These are phyloP conservation scores for Rhingia rostrata DNA, from an alignment of 2,888 invertebrate species.

Conservation along the genomic window DNA sequence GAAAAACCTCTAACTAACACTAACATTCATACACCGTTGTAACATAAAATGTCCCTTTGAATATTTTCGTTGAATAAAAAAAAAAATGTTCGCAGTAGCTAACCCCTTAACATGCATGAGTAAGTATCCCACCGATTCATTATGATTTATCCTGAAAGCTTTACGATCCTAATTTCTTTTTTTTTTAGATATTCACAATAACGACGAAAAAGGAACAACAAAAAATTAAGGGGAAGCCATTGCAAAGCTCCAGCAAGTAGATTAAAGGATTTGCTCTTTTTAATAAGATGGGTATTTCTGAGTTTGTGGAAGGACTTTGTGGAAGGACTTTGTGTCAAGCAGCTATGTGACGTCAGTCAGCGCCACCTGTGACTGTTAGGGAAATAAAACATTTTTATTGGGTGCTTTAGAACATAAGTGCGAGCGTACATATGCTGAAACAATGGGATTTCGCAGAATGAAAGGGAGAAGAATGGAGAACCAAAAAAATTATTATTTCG, in stretches of 20 bases:
- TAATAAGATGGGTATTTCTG: background rate
- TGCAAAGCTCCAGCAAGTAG: constrained; percentile 10
- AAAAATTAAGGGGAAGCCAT: constrained; percentile 11
- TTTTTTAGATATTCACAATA: constrained; percentile 1
- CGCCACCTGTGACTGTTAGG: too few relatives aligned
- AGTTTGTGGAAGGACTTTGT: background rate
- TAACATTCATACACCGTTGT: too few relatives aligned
- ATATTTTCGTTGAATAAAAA: too few relatives aligned
- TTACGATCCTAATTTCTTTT: constrained; percentile 15
- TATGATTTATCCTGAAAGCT: constrained; percentile 29
- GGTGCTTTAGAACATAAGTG: too few relatives aligned
- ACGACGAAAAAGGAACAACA: background rate
- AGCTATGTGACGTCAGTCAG: background rate
- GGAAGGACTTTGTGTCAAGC: background rate
- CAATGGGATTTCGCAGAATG: too few relatives aligned
- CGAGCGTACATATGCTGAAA: too few relatives aligned
- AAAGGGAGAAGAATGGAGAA: too few relatives aligned
- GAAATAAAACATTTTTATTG: too few relatives aligned
- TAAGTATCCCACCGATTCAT: constrained; percentile 26
- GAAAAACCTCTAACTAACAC: too few relatives aligned
- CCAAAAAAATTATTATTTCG: too few relatives aligned
- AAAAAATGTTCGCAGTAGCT: background rate
- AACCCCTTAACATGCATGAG: constrained; percentile 24
- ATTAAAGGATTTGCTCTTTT: constrained; percentile 31
- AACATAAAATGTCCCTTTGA: too few relatives aligned